Percentiles rank a stretch among this genome's conserved stretches.
Conservation (phyloP, 2,113 vertebrate species). For the Cygnus buccinator region DNA sequence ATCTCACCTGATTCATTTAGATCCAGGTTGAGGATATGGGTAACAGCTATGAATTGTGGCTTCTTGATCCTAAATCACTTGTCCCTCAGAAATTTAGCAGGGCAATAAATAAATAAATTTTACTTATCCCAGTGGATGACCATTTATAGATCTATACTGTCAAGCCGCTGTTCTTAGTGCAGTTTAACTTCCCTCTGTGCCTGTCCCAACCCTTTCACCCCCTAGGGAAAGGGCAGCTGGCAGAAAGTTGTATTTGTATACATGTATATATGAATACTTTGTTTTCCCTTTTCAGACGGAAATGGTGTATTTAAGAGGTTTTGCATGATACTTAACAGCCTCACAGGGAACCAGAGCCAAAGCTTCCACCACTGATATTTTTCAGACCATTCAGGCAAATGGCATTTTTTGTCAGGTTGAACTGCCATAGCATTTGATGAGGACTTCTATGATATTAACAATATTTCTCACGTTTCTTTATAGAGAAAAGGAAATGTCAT, state of each 20-base stretch:
- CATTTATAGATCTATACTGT: background rate
- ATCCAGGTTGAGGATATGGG: background rate
- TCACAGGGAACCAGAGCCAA: background rate
- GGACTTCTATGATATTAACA: background rate
- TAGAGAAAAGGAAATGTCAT: background rate
- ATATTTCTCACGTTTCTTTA: background rate
- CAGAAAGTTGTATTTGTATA: background rate
- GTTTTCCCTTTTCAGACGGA: background rate
- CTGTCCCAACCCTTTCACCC: no score
- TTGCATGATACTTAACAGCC: background rate
- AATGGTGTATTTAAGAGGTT: background rate
- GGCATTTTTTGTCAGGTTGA: background rate
- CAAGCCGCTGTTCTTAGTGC: background rate
- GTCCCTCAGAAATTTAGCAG: background rate
- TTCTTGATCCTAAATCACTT: background rate
- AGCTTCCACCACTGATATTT: background rate
- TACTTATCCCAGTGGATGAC: background rate
- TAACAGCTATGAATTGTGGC: background rate
- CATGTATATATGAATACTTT: no score
- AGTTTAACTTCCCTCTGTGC: no score
- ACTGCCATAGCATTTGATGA: background rate
- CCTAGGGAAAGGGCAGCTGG: background rate
- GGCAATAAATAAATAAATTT: rapidly evolving
- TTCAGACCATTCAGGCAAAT: background rate
- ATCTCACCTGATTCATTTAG: background rate